Conservation (phyloP, 2,113 vertebrate genomes). For the Eidolon helvum region DNA sequence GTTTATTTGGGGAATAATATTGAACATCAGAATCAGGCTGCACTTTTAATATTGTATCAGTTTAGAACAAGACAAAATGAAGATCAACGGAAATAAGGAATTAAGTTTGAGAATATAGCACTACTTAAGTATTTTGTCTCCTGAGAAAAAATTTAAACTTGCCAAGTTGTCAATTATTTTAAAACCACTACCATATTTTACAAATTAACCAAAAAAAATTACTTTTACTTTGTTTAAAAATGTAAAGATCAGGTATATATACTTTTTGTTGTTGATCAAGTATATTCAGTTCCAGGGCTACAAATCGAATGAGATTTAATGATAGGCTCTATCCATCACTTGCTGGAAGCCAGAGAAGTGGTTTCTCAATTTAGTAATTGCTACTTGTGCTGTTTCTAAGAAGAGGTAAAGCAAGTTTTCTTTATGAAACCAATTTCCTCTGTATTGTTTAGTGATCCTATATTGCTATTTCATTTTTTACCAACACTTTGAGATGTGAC, state of each 20-base stretch:
- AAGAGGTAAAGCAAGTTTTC: neutral
- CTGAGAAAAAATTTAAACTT: neutral
- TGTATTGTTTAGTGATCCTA: neutral
- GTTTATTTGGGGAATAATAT: neutral
- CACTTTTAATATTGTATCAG: neutral
- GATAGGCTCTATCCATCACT: accelerated
- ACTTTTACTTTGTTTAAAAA: neutral
- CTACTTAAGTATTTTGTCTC: neutral
- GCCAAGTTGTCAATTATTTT: neutral
- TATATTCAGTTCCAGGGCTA: neutral
- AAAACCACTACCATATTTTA: neutral
- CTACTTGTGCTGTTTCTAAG: neutral
- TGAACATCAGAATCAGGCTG: neutral
- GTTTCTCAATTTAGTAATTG: neutral
- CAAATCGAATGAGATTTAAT: neutral
- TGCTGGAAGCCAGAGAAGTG: neutral
- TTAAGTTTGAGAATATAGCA: neutral
- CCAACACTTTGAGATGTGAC: neutral
- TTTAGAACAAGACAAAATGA: neutral
- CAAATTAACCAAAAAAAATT: neutral
- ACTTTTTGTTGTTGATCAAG: neutral
- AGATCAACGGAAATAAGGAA: neutral
- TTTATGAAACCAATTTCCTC: neutral
- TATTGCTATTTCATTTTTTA: neutral
- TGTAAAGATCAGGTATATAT: neutral